Base-by-base conservation (phyloP, 2,797 vertebrate genomes). In the Sus cebifrons region DNA sequence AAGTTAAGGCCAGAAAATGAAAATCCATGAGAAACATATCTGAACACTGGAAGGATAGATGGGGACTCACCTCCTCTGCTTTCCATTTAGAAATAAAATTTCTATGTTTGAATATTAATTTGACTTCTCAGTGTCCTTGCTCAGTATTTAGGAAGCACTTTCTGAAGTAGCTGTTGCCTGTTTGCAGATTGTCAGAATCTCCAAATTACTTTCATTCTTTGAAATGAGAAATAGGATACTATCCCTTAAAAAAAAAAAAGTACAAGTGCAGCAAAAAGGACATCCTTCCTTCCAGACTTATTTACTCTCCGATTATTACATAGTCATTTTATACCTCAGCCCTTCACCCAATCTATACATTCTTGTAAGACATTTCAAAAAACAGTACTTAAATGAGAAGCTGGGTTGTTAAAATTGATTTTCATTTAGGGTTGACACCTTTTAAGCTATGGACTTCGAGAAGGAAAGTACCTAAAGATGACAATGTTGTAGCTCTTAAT, bases 281-380 rank as follows among this genome's bases (percentile, higher is more conserved):
- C 11, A 54, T 36, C 16, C 3, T 67, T 1, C 23, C 67, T 29
- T 85, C 17, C 52, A 18, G 56, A n/a, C 44, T 56, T 56, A 64
- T 36, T 93, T 82, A 74, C 16, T 78, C 44, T 68, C 27, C 86
- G 3, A 27, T 64, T 68, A 49, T 18, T 58, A 29, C 13, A 36
- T 12, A 58, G 5, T 77, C 15, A 75, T 71, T 83, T 79, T 40
- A 27, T 79, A 23, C 1, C 20, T 15, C 6, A 49, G 1, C 18
- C 7, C 29, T 88, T 79, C 2, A n/a, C 11, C 73, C 58, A 60
- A 15, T 86, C 71, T 14, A 23, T 23, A 78, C 2, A 49, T n/a
- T 86, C 29, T 94, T 88, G 21, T 1, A 78, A 54, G 73, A 91
- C 62, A 88, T 79, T 96, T 93, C 29, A 84, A 93, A 84, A 93